Conservation (phyloP, 2,888 invertebrate genomes). For the Congeria kusceri region DNA sequence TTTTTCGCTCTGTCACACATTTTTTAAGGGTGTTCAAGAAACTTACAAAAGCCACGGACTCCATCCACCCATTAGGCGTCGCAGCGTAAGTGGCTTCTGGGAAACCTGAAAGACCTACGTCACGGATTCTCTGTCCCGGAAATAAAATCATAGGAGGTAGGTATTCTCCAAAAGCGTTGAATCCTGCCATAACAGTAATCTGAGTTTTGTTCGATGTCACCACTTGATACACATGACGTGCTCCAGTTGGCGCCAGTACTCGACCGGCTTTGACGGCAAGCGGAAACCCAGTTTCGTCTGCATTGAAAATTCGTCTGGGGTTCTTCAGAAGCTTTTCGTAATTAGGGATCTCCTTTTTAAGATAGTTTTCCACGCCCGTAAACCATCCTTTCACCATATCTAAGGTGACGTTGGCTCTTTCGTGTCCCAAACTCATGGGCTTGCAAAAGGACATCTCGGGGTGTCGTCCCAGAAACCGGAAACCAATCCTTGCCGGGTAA, state of each 20-base stretch:
- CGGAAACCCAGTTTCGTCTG: neutral
- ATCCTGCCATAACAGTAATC: constrained; percentile 46
- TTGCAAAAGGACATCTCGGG: too few species aligned
- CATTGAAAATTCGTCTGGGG: constrained; percentile 33
- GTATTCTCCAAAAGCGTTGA: constrained; percentile 47
- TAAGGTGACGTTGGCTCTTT: too few species aligned
- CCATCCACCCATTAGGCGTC: too few species aligned
- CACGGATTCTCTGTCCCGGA: constrained; percentile 45
- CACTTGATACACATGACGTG: constrained; percentile 33
- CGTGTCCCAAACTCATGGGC: too few species aligned
- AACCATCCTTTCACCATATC: too few species aligned
- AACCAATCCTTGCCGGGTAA: too few species aligned
- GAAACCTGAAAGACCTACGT: constrained; percentile 28
- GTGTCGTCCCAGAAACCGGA: too few species aligned
- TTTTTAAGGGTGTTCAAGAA: constrained; percentile 18
- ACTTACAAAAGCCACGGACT: constrained; percentile 20
- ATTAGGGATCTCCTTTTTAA: constrained; percentile 22
- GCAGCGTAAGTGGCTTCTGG: constrained; percentile 20
- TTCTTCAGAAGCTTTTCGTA: constrained; percentile 20
- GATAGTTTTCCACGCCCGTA: neutral
- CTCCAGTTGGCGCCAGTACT: constrained; percentile 25
- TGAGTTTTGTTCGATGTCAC: constrained; percentile 27
- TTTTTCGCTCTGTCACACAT: constrained; percentile 1
- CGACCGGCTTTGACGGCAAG: neutral
- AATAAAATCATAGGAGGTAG: constrained; percentile 39